These are phyloP conservation scores for Hemaris fuciformis DNA, from an alignment of 2,888 invertebrate genomes.

Conservation along the genomic window DNA sequence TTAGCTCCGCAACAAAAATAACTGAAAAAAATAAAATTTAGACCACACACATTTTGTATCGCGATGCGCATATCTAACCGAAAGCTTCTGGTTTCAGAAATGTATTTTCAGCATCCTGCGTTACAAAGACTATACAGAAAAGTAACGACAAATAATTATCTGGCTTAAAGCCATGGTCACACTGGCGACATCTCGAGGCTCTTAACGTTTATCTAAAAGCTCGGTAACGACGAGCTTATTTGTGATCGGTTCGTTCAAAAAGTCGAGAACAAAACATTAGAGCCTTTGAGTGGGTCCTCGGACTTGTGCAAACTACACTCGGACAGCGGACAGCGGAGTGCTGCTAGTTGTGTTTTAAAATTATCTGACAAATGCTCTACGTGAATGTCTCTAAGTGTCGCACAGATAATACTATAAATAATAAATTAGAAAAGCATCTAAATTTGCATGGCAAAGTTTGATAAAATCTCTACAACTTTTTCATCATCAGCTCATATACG, in stretches of 20 bases:
- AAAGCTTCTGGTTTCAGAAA: too few relatives aligned
- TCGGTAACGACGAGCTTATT: slow-evolving; percentile 44
- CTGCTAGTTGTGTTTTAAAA: not conserved
- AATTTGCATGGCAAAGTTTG: too few relatives aligned
- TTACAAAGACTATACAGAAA: not conserved
- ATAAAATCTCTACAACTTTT: too few relatives aligned
- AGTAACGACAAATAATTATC: not conserved
- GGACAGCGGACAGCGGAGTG: slow-evolving; percentile 1
- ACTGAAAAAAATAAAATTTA: too few relatives aligned
- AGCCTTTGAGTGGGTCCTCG: not conserved
- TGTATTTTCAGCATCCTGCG: too few relatives aligned
- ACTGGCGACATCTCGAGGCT: slow-evolving; percentile 37
- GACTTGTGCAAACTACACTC: slow-evolving; percentile 10
- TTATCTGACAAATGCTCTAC: not conserved
- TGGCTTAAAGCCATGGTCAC: slow-evolving; percentile 31
- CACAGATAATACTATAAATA: too few relatives aligned
- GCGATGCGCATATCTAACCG: too few relatives aligned
- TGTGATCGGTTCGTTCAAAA: slow-evolving; percentile 46
- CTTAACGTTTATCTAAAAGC: slow-evolving; percentile 58
- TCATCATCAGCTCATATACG: too few relatives aligned
- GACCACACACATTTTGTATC: too few relatives aligned
- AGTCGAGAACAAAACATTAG: slow-evolving; percentile 43
- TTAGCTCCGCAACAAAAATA: too few relatives aligned
- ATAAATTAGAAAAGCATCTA: too few relatives aligned
- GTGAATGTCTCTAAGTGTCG: not conserved